Evolutionary conservation across 2,797 vertebrate species (phyloP).

Genomic region (Dromococcyx pavoninus): DNA sequence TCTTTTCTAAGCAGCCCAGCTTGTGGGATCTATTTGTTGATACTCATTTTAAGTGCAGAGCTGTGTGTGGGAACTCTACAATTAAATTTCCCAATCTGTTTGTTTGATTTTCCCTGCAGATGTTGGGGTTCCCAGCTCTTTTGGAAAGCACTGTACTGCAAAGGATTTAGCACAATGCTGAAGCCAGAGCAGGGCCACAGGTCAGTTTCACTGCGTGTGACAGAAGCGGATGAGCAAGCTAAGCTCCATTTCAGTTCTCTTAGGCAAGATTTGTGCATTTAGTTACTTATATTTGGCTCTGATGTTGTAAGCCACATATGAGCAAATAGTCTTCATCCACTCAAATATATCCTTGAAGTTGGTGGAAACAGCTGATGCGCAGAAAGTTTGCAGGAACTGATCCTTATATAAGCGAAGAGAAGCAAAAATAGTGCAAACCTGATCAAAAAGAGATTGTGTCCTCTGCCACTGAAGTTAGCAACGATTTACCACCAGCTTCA

Average conservation of each 20-base stretch:
- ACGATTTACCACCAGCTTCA: neutral
- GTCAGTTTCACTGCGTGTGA: neutral
- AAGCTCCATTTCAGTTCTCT: neutral
- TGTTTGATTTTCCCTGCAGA: slow-evolving; percentile 24
- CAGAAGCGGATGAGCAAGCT: neutral
- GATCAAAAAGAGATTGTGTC: neutral
- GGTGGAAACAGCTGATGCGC: neutral
- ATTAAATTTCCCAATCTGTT: neutral
- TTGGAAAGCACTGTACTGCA: neutral
- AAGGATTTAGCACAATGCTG: neutral
- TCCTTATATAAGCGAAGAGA: neutral
- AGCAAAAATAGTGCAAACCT: neutral
- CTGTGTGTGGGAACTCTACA: neutral
- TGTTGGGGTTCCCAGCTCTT: neutral
- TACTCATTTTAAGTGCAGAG: neutral
- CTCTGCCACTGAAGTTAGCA: neutral
- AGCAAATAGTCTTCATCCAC: neutral
- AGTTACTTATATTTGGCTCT: neutral
- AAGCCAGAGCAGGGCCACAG: neutral
- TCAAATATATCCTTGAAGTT: neutral
- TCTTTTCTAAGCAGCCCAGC: neutral
- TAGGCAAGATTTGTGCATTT: neutral
- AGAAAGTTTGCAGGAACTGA: neutral
- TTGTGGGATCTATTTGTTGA: slow-evolving; percentile 3
- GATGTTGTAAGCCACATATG: neutral